Base-by-base conservation (phyloP, 2,888 invertebrate species). In the Venusia cambrica region DNA sequence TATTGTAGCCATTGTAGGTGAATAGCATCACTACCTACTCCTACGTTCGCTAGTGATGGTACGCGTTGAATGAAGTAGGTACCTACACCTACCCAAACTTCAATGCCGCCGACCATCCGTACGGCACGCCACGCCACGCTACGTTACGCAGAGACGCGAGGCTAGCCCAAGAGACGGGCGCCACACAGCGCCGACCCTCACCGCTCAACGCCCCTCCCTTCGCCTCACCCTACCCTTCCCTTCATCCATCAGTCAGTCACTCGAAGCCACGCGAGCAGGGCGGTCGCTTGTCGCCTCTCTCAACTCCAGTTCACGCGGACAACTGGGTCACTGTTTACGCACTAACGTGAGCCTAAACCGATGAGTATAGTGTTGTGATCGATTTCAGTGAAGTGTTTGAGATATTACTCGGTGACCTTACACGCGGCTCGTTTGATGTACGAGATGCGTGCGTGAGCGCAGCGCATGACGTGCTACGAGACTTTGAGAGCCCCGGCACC, bases 401-500 rank as follows among this genome's bases (percentile, higher is more conserved):
- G 53, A 57, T 68, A 57, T 51, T 61, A 60, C 42, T 53, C 59
- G 51, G 72, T 79, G 74, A 54, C 64, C 59, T 66, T 65, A 71
- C 56, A 71, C 69, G 81, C 84, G 84, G 85, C 65, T 67, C 76
- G 73, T 84, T 85, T 83, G 83, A 84, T 75, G 81, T 75, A 71
- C 64, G 84, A 77, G 84, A 85, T 87, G 85, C 77, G 81, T 85
- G 85, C 87, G 87, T 87, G 85, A 87, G 87, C 85, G 85, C 85
- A 85, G 84, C 83, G 85, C 79, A 88, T 88, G 88, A 88, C 87
- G 85, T 87, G 87, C 85, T 88, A 88, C 87, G 88, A 87, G 80
- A 83, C 85, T 76, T 69, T 87, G 76, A 85, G 83, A 84, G 72
- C 81, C 78, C 74, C 87, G 85, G 87, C 87, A 84, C 77, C 85